Percentiles rank a stretch among this genome's conserved stretches.
Evolutionary conservation across 2,888 invertebrate species (phyloP).

Genomic region (Hirtodrosophila histrioides): DNA sequence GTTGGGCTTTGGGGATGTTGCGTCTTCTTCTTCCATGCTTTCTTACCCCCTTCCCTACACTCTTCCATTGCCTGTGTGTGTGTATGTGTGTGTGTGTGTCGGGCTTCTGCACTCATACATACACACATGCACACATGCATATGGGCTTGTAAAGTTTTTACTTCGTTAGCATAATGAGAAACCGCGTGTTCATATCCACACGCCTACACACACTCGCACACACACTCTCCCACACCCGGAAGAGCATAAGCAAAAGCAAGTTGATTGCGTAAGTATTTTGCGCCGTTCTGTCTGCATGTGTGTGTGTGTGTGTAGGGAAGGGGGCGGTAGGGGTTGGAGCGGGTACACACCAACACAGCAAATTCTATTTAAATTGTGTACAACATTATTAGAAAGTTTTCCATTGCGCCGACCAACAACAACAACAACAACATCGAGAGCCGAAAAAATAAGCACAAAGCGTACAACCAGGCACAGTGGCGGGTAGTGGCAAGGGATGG

Average conservation of each 20-base stretch:
- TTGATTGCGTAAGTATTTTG: constrained; percentile 67
- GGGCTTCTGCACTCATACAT: constrained; percentile 43
- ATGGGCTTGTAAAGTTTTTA: constrained; percentile 82
- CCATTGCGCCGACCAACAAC: constrained; percentile 60
- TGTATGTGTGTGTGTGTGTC: constrained; percentile 18
- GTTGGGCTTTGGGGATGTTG: constrained; percentile 12
- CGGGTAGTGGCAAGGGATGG: neutral
- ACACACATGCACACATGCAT: constrained; percentile 19
- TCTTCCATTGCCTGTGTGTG: neutral
- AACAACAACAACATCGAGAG: constrained; percentile 24
- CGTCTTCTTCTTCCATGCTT: constrained; percentile 45
- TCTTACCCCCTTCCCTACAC: constrained; percentile 17
- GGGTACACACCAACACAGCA: constrained; percentile 53
- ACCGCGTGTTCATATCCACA: constrained; percentile 78
- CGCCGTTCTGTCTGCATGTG: constrained; percentile 27
- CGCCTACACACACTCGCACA: constrained; percentile 30
- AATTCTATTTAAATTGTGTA: constrained; percentile 84
- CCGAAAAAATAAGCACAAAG: constrained; percentile 51
- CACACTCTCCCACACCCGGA: constrained; percentile 8
- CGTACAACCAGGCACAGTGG: constrained; percentile 37
- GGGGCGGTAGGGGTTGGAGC: neutral
- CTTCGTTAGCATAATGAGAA: constrained; percentile 83
- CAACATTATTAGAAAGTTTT: constrained; percentile 83
- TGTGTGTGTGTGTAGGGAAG: constrained; percentile 7
- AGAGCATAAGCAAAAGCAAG: constrained; percentile 53